phyloP scores from a whole-genome alignment of 1,140 invertebrate species.

The Camponotus pennsylvanicus region DNA sequence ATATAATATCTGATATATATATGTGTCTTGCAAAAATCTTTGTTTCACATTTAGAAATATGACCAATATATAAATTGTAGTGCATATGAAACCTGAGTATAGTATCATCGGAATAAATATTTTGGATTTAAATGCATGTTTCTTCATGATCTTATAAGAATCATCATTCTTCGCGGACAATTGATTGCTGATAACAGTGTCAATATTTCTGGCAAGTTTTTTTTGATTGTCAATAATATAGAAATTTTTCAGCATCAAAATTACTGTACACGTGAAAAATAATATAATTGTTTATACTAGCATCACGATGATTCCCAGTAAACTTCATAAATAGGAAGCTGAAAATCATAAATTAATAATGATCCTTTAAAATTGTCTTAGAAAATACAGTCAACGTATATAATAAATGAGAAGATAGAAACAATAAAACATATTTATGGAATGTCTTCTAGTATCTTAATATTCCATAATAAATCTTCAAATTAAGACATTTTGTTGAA shows the following conservation, averaged over 20 bases:
- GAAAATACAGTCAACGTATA: conserved; percentile 7
- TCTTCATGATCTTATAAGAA: conserved; percentile 36
- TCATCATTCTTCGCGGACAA: not conserved
- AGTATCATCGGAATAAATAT: not conserved
- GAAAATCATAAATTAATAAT: conserved; percentile 18
- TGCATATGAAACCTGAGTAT: too few species aligned
- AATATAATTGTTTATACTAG: not conserved
- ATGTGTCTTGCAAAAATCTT: not conserved
- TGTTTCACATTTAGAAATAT: not conserved
- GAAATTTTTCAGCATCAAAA: conserved; percentile 4
- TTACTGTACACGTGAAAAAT: not conserved
- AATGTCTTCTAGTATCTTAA: not conserved
- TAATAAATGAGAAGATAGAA: not conserved
- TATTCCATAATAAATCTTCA: not conserved
- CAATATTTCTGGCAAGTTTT: conserved; percentile 32
- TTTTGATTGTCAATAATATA: not conserved
- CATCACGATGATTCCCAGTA: not conserved
- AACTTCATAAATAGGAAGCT: conserved; percentile 28
- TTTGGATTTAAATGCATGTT: conserved; percentile 29
- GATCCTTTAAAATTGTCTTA: conserved; percentile 15
- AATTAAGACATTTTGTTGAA: too few species aligned
- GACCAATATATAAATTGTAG: not conserved
- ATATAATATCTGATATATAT: not conserved
- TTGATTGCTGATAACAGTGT: conserved; percentile 16
- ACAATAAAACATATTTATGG: too few species aligned